Evolutionary conservation across 2,113 vertebrate species (phyloP), one percentile per base, ranked within the genome.

Genomic region (Channa argus): DNA sequence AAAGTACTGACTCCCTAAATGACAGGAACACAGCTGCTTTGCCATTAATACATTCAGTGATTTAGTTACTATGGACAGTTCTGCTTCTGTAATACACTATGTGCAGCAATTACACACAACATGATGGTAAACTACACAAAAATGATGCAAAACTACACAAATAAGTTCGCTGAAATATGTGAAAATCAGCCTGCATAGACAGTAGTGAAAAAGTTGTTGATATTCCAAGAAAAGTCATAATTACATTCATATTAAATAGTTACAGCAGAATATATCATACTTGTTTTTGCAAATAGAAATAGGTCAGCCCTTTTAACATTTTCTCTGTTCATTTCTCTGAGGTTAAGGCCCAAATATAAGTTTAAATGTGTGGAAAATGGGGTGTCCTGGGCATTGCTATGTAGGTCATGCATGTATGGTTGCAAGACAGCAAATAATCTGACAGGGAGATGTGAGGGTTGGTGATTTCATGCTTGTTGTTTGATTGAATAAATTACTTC

Each of bases 321-420:
- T 69, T 63, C 63, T 62, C 61, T 7, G 14, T 50, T 83, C 3
- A 60, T 74, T 79, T 90, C 79, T 50, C 39, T 67, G 67, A 88
- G 87, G 82, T 89, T 80, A 88, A 43, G 44, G 54, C 53, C 67
- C 73, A 73, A 80, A 84, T 85, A 71, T 82, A 74, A 77, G 77
- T 74, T 63, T 0, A 36, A 71, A 43, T 50, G n/a, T 50, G 49
- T 1, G 49, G 14, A 5, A 13, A 8, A 34, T 2, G 6, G 34
- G 61, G 74, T 79, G 72, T 90, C 91, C 83, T 84, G 86, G 83
- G 89, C 77, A 73, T 91, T 93, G 73, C 63, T 89, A 94, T 95
- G 84, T 94, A 91, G 93, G 93, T 94, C 92, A 89, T 44, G 77
- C 73, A 81, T 91, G 82, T 80, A 64, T 64, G 59, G 80, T 76